phyloP scores from a whole-genome alignment of 1,140 invertebrate genomes.

The Ips nitidus region DNA sequence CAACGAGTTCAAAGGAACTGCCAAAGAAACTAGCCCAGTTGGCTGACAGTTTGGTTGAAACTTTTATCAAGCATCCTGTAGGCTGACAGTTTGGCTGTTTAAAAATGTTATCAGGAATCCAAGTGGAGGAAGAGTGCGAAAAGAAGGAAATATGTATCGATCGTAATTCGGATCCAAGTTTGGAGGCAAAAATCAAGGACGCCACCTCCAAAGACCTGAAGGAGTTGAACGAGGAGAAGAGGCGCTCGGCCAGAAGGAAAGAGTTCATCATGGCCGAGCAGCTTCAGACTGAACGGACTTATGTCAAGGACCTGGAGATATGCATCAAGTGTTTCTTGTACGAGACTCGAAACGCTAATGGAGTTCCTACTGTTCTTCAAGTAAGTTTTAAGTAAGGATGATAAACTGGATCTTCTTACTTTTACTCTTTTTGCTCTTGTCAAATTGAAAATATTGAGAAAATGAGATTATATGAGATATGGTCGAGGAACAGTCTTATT shows the following conservation, averaged over 20 bases:
- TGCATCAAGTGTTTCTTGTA: slow-evolving; percentile 91
- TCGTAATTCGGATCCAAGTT: slow-evolving; percentile 75
- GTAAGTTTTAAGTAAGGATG: neutral
- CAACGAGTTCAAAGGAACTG: slow-evolving; percentile 89
- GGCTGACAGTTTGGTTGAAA: slow-evolving; percentile 91
- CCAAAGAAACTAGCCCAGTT: slow-evolving; percentile 92
- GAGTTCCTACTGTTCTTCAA: slow-evolving; percentile 62
- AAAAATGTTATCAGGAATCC: slow-evolving; percentile 65
- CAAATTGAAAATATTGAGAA: too few species aligned
- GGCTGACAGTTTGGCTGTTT: slow-evolving; percentile 93
- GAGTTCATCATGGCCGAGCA: slow-evolving; percentile 99
- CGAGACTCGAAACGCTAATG: slow-evolving; percentile 73
- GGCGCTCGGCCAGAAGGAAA: slow-evolving; percentile 88
- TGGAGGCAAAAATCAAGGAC: slow-evolving; percentile 78
- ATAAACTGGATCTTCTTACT: too few species aligned
- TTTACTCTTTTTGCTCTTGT: too few species aligned
- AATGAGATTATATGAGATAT: too few species aligned
- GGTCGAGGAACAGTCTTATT: too few species aligned
- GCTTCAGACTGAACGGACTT: slow-evolving; percentile 94
- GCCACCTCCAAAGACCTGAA: slow-evolving; percentile 54
- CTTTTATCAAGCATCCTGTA: too few species aligned
- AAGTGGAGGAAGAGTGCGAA: slow-evolving; percentile 55
- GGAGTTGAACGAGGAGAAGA: slow-evolving; percentile 90
- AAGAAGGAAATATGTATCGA: slow-evolving; percentile 68
- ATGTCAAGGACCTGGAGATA: slow-evolving; percentile 96